Conservation (phyloP, 2,797 vertebrate species). For the Gymnothorax javanicus region DNA sequence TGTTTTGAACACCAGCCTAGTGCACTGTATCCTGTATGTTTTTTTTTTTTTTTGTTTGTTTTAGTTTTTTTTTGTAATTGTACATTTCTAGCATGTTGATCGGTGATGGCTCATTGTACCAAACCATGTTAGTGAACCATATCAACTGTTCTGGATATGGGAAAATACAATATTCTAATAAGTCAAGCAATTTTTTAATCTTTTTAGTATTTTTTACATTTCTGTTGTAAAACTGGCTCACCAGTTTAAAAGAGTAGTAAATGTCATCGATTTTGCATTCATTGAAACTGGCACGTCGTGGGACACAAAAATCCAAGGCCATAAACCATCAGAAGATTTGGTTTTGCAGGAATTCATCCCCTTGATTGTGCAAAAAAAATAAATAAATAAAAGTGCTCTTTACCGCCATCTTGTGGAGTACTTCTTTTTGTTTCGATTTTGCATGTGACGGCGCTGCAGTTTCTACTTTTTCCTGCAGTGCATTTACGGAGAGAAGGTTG, state of each 20-base stretch:
- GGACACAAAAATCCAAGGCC: background rate
- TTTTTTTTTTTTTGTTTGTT: too few relatives aligned
- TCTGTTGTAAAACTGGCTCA: too few relatives aligned
- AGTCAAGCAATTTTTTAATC: too few relatives aligned
- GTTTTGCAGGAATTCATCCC: background rate
- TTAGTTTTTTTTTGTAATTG: too few relatives aligned
- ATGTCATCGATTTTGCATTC: background rate
- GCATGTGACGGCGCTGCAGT: background rate
- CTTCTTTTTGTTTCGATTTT: background rate
- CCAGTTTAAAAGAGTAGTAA: too few relatives aligned
- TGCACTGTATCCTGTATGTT: background rate
- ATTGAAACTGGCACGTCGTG: background rate
- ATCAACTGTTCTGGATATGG: too few relatives aligned
- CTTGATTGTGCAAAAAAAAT: background rate
- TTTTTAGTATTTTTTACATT: too few relatives aligned
- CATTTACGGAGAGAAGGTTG: background rate
- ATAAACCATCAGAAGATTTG: background rate
- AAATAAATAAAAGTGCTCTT: constrained; percentile 16
- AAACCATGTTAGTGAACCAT: background rate
- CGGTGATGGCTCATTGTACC: background rate
- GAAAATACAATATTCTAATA: too few relatives aligned
- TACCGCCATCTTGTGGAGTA: constrained; percentile 37
- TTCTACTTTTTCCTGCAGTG: background rate
- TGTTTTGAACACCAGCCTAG: background rate
- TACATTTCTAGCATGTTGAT: background rate